These are phyloP conservation scores for Cacatua alba DNA, from an alignment of 2,113 vertebrate genomes.

Conservation along the genomic window DNA sequence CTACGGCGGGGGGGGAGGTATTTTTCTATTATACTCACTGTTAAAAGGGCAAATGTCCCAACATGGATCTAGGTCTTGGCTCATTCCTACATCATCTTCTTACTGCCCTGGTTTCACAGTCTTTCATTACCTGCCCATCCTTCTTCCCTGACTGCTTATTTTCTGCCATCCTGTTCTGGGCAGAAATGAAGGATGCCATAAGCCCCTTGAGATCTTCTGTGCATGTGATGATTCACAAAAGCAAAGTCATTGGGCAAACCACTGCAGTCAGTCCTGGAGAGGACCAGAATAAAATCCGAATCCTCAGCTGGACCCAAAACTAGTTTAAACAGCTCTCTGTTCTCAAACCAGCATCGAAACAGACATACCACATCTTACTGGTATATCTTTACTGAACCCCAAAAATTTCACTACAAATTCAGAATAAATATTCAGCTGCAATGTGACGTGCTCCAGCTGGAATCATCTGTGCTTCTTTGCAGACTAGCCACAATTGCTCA, in stretches of 20 bases:
- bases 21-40: background rate
- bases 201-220: background rate
- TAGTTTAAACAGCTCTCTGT: background rate
- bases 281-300: background rate
- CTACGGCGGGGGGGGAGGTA: background rate
- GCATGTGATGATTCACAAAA: background rate
- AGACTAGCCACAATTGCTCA: background rate
- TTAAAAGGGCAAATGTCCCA: background rate
- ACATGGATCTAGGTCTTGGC: background rate
- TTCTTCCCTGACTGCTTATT: background rate
- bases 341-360: background rate
- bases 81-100: background rate
- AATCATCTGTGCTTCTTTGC: background rate
- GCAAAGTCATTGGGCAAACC: background rate
- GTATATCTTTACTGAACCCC: background rate
- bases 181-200: background rate
- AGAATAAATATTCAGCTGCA: background rate
- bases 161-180: background rate
- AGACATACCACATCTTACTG: background rate
- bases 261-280: background rate
- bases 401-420: background rate
- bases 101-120: background rate
- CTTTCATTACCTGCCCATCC: background rate
- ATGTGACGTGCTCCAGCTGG: background rate
- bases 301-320: background rate